These are phyloP conservation scores for Onthophagus taurus DNA, from an alignment of 1,140 invertebrate genomes.

Conservation along the genomic window DNA sequence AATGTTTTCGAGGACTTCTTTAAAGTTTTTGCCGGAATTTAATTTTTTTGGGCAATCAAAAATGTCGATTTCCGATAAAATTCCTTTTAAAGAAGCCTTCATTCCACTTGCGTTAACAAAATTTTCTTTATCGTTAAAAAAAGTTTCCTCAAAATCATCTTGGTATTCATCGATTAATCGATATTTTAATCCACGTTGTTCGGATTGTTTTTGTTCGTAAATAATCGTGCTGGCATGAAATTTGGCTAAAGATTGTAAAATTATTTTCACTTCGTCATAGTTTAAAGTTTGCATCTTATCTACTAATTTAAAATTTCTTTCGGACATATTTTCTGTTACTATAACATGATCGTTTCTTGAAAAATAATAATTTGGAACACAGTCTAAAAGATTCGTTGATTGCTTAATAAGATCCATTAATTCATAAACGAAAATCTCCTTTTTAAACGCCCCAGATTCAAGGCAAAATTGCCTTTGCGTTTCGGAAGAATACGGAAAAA, in stretches of 20 bases:
- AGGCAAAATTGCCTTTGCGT: constrained; percentile 18
- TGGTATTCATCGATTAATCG: constrained; percentile 14
- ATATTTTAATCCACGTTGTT: constrained; percentile 7
- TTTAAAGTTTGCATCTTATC: constrained; percentile 12
- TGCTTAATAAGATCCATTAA: constrained; percentile 15
- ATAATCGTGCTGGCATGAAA: constrained; percentile 19
- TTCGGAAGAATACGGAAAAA: constrained; percentile 12
- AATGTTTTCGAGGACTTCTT: constrained; percentile 9
- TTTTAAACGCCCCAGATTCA: constrained; percentile 17
- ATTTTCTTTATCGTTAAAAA: constrained; percentile 15
- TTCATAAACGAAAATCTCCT: constrained; percentile 21
- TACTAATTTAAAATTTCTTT: not conserved
- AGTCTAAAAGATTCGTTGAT: constrained; percentile 22
- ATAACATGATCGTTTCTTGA: constrained; percentile 14
- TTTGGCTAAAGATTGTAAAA: constrained; percentile 19
- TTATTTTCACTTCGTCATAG: constrained; percentile 11
- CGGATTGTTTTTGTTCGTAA: constrained; percentile 17
- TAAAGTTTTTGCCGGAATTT: constrained; percentile 13
- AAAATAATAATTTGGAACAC: constrained; percentile 18
- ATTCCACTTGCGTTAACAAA: constrained; percentile 11
- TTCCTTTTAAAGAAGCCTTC: constrained; percentile 13
- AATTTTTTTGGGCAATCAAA: constrained; percentile 16
- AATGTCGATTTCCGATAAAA: constrained; percentile 15
- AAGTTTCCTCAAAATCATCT: constrained; percentile 23
- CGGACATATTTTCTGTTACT: constrained; percentile 16